A percentile compares a stretch with the other conserved stretches of the same genome.
phyloP scores from a whole-genome alignment of 2,113 vertebrate genomes.

The Apus apus region DNA sequence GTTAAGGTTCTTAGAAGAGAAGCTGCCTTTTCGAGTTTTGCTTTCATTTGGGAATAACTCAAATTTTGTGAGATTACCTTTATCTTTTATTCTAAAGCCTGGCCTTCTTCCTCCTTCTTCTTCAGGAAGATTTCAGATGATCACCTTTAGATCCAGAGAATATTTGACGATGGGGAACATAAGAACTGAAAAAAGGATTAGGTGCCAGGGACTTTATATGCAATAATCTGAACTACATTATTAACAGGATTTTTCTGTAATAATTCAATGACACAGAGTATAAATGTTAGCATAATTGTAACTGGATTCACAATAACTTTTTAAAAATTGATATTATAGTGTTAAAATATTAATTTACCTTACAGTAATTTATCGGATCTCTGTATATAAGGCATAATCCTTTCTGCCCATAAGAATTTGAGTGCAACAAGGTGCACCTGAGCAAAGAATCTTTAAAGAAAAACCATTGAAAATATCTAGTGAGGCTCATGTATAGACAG shows the following conservation, averaged over 20 bases:
- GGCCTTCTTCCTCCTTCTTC: background rate
- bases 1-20: background rate
- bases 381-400: background rate
- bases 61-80: background rate
- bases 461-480: background rate
- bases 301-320: background rate
- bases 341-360: background rate
- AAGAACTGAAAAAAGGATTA: background rate
- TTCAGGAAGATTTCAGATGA: background rate
- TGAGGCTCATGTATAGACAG: background rate
- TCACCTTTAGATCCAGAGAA: background rate
- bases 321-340: background rate
- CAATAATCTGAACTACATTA: background rate
- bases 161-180: background rate
- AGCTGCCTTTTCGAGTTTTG: background rate
- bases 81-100: background rate
- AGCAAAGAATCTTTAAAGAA: background rate
- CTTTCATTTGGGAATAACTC: fast-evolving
- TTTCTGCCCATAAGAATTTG: background rate
- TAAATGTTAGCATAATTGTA: background rate
- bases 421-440: background rate
- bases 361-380: background rate
- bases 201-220: background rate
- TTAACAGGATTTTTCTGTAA: background rate
- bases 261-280: background rate